A percentile compares a stretch with the other conserved stretches of the same genome.
Evolutionary conservation across 2,888 invertebrate species (phyloP).

Genomic region (Pharmacophagus antenor): DNA sequence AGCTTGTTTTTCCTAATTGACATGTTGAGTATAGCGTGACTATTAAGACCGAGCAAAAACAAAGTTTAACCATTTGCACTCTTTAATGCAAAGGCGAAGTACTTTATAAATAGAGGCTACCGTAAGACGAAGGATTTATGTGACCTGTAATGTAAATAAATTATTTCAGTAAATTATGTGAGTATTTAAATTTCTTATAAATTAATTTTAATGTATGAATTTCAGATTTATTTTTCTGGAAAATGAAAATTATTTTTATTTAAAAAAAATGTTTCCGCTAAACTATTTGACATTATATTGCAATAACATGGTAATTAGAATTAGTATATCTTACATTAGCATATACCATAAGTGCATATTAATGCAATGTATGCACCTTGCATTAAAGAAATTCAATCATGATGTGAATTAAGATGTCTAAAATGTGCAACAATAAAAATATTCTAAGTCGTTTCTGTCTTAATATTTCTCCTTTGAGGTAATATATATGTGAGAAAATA

Average conservation of each 20-base stretch:
- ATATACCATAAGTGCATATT: no score
- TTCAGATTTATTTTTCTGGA: background rate
- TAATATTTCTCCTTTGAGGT: background rate
- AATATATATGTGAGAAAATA: background rate
- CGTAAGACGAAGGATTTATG: background rate
- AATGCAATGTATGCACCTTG: no score
- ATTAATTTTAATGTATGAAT: background rate
- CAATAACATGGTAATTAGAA: no score
- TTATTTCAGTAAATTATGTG: background rate
- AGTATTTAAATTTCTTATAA: background rate
- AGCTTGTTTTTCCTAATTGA: background rate
- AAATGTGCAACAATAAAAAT: background rate
- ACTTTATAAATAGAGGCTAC: background rate
- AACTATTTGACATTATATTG: no score
- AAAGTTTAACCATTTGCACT: background rate
- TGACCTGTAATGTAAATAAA: background rate
- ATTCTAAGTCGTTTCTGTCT: background rate
- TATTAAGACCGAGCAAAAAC: background rate
- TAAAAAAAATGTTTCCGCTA: no score
- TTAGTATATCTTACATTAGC: no score
- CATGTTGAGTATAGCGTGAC: background rate
- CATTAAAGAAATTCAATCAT: background rate
- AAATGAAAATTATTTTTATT: no score
- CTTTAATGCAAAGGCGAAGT: background rate
- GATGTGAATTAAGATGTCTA: background rate